Evolutionary conservation across 2,888 invertebrate genomes (phyloP), one percentile per base, ranked within the genome.

Genomic region (Trissoscelio sp.): DNA sequence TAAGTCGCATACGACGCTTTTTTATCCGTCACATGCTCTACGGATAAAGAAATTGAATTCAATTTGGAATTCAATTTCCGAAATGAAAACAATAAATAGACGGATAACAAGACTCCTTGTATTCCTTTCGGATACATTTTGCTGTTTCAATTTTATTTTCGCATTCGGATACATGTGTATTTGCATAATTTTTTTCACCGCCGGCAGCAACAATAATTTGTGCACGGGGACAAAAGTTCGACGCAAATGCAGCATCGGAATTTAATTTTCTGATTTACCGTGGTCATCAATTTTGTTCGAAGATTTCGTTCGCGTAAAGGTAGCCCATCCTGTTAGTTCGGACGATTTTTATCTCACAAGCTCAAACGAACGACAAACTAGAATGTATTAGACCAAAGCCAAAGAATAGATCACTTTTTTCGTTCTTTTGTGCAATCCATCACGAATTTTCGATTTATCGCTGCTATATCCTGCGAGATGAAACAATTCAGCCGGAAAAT

Each of bases 391-490:
- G 51, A 44, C 57, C 16, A 55, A 60, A 46, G 39, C 44, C 53
- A 67, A 66, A 57, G 46, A 18, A 73, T 34, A 39, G 22, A 64
- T 66, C 37, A 44, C 46, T 7, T 69, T 75, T 62, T 60, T 69
- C 24, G 22, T 72, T 64, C 22, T 34, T 70, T 48, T 20, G 39
- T 3, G 14, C 81, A 42, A 81, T 75, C 69, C 64, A 81, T 83
- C 75, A 73, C 16, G 69, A 74, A 62, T 69, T 73, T 72, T 79
- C 78, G 74, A 79, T 83, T 83, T 83, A 81, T 83, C 75, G 79
- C 46, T 42, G 44, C 57, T 67, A 74, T 83, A 72, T 83, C 57
- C 57, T 28, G 53, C 16, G 72, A 67, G 69, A 78, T 81, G 62
- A 67, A 83, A 78, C 72, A 57, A 81, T 67, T 78, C 62, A 51